Base-by-base conservation (phyloP, 1,140 invertebrate species). In the Trichonephila clavipes region DNA sequence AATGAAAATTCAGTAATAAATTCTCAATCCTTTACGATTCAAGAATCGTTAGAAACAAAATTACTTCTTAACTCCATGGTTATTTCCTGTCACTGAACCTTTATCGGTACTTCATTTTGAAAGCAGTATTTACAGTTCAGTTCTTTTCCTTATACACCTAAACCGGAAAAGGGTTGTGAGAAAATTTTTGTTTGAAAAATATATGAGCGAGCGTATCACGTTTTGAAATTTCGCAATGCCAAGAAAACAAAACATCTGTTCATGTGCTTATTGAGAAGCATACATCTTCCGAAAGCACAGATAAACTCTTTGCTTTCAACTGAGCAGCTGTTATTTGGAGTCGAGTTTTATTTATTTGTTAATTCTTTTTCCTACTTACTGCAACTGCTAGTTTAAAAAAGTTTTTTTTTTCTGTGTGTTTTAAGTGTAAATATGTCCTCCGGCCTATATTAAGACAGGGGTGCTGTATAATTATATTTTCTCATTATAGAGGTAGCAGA, bases 151-250 rank as follows among this genome's bases (percentile, higher is more conserved):
- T 12, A 24, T 77, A 24, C 12, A 28, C 24, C 16, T 28, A 28
- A 77, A 77, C 69, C 69, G 69, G 69, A 77, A 77, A 77, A 77
- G 69, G 69, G 69, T 77, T 40, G 69, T 77, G 69, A 77, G 69
- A 77, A 77, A 77, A 77, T 77, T 16, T 34, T 77, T 77, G 16
- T 77, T 77, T 77, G 64, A 69, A 69, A 69, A 51, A 51, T 51
- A 51, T 2, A 51, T 51, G 44, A 51, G 44, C 44, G 19, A 62
- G 40, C 69, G 72, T 77, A 77, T 77, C 72, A 77, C 72, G 72
- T 18, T 40, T 16, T 16, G 24, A 34, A 8, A 77, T 77, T 40
- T 77, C 72, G 72, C 28, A 77, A 77, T 28, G 6, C 28, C 72
- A 5, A 34, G 28, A 40, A 28, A 77, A 77, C 72, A 77, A 77